Percentiles rank a stretch among this genome's conserved stretches.
Conservation (phyloP, 1,140 invertebrate species). For the Littorina saxatilis region DNA sequence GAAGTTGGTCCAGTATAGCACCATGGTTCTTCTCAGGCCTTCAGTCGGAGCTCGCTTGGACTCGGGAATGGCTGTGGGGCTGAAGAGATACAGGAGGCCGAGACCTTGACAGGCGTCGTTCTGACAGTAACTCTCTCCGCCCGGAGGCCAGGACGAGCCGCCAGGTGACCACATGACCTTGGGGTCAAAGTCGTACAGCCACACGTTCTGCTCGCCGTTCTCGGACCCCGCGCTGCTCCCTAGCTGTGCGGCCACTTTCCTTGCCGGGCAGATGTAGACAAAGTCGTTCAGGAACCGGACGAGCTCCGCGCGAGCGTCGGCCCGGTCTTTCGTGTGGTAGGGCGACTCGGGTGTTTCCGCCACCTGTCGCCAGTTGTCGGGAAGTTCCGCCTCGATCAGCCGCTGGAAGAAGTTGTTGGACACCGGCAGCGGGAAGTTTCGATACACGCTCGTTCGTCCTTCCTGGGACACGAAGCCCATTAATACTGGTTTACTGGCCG, state of each 20-base stretch:
- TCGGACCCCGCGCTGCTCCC: conserved; percentile 16
- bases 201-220: conserved; percentile 31
- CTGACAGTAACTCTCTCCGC: conserved; percentile 34
- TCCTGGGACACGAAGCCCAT: conserved; percentile 19
- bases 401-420: conserved; percentile 1
- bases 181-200: conserved; percentile 44
- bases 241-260: conserved; percentile 15
- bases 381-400: background rate
- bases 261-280: conserved; percentile 31
- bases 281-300: conserved; percentile 32
- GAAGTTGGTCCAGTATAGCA: conserved; percentile 52
- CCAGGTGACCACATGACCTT: conserved; percentile 21
- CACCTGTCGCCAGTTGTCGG: background rate
- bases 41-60: background rate
- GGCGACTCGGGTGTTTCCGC: background rate
- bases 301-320: conserved; percentile 12
- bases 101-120: conserved; percentile 42
- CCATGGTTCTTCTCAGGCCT: conserved; percentile 32
- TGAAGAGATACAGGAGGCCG: conserved; percentile 46
- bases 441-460: conserved; percentile 11
- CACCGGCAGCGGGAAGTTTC: conserved; percentile 20
- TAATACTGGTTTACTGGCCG: conserved; percentile 28
- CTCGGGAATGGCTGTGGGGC: conserved; percentile 1
- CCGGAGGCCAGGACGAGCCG: conserved; percentile 5
- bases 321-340: background rate